A percentile compares a stretch with the other conserved stretches of the same genome.
Conservation (phyloP, 2,113 vertebrate species). For the Struthio camelus region DNA sequence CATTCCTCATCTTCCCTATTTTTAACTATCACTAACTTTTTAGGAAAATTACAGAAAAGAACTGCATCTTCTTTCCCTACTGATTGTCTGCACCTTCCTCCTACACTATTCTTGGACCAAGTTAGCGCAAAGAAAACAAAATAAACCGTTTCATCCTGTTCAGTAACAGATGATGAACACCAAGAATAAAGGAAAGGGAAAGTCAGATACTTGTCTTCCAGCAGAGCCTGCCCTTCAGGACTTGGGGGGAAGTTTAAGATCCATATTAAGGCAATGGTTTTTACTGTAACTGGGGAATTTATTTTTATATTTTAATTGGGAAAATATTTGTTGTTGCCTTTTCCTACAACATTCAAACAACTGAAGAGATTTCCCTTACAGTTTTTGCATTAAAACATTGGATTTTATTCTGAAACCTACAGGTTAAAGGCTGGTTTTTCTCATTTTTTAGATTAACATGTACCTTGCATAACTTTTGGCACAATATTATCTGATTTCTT, state of each 20-base stretch:
- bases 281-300: background rate
- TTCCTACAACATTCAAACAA: background rate
- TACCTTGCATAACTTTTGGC: background rate
- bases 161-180: fast-evolving
- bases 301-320: background rate
- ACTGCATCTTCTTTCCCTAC: background rate
- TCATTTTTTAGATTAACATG: background rate
- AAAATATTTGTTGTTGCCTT: background rate
- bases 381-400: too few relatives aligned
- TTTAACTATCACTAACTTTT: background rate
- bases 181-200: background rate
- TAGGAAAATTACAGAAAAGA: background rate
- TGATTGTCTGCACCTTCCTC: background rate
- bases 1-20: background rate
- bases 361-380: background rate
- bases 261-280: background rate
- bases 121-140: background rate
- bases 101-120: background rate
- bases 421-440: background rate
- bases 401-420: background rate
- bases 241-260: background rate
- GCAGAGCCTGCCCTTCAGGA: background rate
- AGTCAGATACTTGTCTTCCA: background rate
- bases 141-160: background rate
- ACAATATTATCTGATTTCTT: background rate